A percentile compares a stretch with the other conserved stretches of the same genome.
Conservation (phyloP, 2,113 vertebrate genomes). For the Pelobates fuscus region DNA sequence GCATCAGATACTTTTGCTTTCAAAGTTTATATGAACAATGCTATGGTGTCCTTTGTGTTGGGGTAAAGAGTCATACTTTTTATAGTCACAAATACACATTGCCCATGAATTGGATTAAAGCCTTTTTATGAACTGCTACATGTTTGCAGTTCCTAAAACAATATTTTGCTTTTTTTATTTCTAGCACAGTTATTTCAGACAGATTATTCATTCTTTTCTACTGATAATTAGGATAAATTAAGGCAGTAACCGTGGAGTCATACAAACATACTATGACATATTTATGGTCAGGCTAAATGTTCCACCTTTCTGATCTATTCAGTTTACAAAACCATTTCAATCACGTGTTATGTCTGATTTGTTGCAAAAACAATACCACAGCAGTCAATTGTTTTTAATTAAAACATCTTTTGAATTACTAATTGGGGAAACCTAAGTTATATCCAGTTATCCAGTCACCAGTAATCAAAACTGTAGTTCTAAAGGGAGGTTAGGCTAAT, state of each 20-base stretch:
- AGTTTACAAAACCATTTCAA: slow-evolving; percentile 60
- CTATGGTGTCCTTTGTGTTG: too few species aligned
- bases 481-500: slow-evolving; percentile 78
- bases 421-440: slow-evolving; percentile 64
- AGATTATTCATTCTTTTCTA: neutral
- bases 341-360: slow-evolving; percentile 61
- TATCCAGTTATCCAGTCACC: slow-evolving; percentile 67
- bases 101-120: too few species aligned
- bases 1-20: too few species aligned
- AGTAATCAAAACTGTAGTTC: slow-evolving; percentile 73
- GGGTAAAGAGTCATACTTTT: too few species aligned
- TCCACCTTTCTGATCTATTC: slow-evolving; percentile 59
- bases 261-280: slow-evolving; percentile 62
- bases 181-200: too few species aligned
- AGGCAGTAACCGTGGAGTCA: slow-evolving; percentile 61
- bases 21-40: too few species aligned
- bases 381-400: slow-evolving; percentile 73
- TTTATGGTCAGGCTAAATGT: slow-evolving; percentile 61
- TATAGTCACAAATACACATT: too few species aligned
- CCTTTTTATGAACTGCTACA: too few species aligned
- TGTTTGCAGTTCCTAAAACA: too few species aligned
- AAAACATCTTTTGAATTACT: slow-evolving; percentile 66
- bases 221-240: slow-evolving; percentile 63
- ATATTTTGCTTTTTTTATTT: too few species aligned
- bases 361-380: slow-evolving; percentile 54